Evolutionary conservation across 1,140 invertebrate species (phyloP).

Genomic region (Elysia chlorotica): DNA sequence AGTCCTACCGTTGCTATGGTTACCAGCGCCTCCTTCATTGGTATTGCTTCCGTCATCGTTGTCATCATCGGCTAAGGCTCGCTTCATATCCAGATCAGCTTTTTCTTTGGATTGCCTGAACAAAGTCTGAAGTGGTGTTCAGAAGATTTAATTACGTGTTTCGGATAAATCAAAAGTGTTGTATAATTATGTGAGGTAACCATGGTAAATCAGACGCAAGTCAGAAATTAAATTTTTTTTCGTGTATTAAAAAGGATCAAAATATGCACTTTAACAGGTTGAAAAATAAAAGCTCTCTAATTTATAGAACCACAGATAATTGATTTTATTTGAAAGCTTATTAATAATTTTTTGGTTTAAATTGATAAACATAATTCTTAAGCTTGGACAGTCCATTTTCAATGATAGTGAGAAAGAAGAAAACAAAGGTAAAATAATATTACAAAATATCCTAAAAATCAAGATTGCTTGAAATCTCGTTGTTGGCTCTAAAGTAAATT

Average conservation of each 20-base stretch:
- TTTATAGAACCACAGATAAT: neutral
- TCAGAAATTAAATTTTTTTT: neutral
- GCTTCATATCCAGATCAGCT: constrained; percentile 43
- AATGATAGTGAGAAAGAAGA: too few species aligned
- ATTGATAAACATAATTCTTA: neutral
- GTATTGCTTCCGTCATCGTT: constrained; percentile 23
- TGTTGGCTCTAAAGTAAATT: too few species aligned
- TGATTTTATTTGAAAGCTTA: neutral
- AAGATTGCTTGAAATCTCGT: too few species aligned
- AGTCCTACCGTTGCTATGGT: too few species aligned
- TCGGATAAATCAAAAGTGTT: neutral
- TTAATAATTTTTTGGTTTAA: neutral
- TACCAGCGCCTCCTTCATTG: too few species aligned
- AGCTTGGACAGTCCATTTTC: too few species aligned
- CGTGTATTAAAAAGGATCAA: neutral
- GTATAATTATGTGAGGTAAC: neutral
- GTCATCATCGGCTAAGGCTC: constrained; percentile 28
- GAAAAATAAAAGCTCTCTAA: neutral
- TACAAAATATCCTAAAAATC: too few species aligned
- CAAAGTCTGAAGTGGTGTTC: constrained; percentile 39
- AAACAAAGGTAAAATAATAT: too few species aligned
- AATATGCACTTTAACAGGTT: neutral
- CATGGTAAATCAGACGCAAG: neutral
- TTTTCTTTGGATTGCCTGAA: constrained; percentile 57
- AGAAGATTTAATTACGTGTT: neutral